Conservation (phyloP, 2,888 invertebrate species). For the Diarsia mendica region DNA sequence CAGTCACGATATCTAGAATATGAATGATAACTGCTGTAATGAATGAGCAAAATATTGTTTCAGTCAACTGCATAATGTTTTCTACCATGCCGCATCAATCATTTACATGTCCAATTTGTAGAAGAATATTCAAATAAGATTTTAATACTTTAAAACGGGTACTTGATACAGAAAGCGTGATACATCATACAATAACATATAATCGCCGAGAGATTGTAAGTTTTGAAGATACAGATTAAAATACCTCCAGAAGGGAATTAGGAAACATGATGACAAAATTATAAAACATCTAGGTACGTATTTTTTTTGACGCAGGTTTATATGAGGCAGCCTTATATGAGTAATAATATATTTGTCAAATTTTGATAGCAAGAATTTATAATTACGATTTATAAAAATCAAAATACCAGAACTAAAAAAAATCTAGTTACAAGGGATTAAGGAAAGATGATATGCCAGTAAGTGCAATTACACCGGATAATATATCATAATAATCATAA, state of each 20-base stretch:
- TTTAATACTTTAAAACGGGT: no score
- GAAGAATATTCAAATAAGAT: no score
- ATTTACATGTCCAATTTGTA: background rate
- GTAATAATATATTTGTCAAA: background rate
- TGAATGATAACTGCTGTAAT: conserved; percentile 30
- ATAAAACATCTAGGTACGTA: background rate
- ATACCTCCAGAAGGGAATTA: background rate
- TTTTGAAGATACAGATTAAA: background rate
- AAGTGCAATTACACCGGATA: conserved; percentile 25
- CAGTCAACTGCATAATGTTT: conserved; percentile 16
- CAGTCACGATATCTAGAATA: conserved; percentile 28
- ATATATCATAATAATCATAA: conserved; percentile 19
- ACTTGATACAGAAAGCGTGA: no score
- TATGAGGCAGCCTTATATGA: background rate
- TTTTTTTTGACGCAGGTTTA: background rate
- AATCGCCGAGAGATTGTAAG: background rate
- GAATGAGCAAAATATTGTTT: conserved; percentile 27
- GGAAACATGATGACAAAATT: background rate
- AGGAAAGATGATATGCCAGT: conserved; percentile 9
- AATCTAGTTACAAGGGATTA: background rate
- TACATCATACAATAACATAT: background rate
- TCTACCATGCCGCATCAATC: background rate
- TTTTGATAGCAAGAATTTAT: background rate
- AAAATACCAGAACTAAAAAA: background rate
- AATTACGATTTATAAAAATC: background rate